Evolutionary conservation across 1,140 invertebrate genomes (phyloP).

Genomic region (Drosophila ficusphila): DNA sequence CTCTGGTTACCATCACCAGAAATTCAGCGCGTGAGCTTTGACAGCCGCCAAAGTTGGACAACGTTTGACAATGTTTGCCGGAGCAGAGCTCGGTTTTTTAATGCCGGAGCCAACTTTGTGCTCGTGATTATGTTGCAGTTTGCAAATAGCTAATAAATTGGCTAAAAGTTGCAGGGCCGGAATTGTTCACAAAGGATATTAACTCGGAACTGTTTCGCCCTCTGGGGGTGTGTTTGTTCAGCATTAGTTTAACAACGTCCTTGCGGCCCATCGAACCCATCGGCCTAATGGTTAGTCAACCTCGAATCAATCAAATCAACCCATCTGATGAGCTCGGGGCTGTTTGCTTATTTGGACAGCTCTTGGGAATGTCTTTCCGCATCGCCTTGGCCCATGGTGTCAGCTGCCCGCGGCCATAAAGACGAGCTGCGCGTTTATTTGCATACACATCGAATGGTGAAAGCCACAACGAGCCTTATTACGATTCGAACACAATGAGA

Average conservation of each 20-base stretch:
- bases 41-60: conserved; percentile 18
- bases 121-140: conserved; percentile 6
- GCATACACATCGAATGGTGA: conserved; percentile 70
- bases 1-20: conserved; percentile 19
- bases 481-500: conserved; percentile 27
- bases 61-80: conserved; percentile 8
- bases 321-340: not conserved
- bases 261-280: conserved; percentile 3
- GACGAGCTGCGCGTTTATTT: conserved; percentile 52
- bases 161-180: not conserved
- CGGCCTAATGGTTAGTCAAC: conserved; percentile 66
- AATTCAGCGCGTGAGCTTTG: conserved; percentile 28
- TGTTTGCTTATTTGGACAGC: conserved; percentile 48
- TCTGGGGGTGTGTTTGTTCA: conserved; percentile 15
- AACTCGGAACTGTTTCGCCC: not conserved
- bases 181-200: conserved; percentile 1
- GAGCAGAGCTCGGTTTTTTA: conserved; percentile 13
- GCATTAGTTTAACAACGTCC: conserved; percentile 8
- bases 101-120: conserved; percentile 15
- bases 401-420: conserved; percentile 60
- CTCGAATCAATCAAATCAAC: conserved; percentile 66
- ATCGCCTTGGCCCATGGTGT: conserved; percentile 20
- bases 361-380: conserved; percentile 26
- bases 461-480: conserved; percentile 62
- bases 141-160: conserved; percentile 11